A percentile compares a stretch with the other conserved stretches of the same genome.
Evolutionary conservation across 2,888 invertebrate genomes (phyloP).

Genomic region (Lathronympha strigana): DNA sequence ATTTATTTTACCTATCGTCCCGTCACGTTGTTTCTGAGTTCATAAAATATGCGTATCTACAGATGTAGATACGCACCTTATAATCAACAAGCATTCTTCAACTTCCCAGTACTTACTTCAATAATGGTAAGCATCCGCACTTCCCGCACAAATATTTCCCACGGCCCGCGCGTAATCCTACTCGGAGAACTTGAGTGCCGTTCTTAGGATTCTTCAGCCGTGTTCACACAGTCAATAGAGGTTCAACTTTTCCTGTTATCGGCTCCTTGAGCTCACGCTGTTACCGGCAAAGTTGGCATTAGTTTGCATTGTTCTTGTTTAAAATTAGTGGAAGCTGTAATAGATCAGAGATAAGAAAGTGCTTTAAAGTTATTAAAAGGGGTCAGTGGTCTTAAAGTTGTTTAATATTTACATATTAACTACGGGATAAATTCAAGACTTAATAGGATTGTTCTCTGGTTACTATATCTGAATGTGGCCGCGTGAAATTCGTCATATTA

Average conservation of each 20-base stretch:
- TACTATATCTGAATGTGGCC: too few relatives aligned
- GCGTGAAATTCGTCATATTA: too few relatives aligned
- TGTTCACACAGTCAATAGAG: slow-evolving; percentile 55
- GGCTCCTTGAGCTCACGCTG: slow-evolving; percentile 44
- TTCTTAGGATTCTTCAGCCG: slow-evolving; percentile 46
- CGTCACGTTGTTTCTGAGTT: too few relatives aligned
- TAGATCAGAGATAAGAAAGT: not conserved
- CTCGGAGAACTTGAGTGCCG: slow-evolving; percentile 46
- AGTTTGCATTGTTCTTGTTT: slow-evolving; percentile 36
- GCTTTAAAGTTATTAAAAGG: not conserved
- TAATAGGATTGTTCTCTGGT: too few relatives aligned
- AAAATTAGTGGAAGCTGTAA: slow-evolving; percentile 30
- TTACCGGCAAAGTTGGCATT: slow-evolving; percentile 45
- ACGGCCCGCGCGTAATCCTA: slow-evolving; percentile 43
- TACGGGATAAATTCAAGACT: too few relatives aligned
- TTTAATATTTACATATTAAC: not conserved
- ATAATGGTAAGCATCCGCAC: slow-evolving; percentile 18
- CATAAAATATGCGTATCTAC: too few relatives aligned
- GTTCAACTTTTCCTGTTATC: slow-evolving; percentile 62
- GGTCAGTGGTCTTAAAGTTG: not conserved
- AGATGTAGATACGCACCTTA: not conserved
- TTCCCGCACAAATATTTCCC: slow-evolving; percentile 27
- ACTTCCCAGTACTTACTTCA: not conserved
- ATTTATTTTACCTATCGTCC: too few relatives aligned
- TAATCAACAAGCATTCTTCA: not conserved